A percentile compares a stretch with the other conserved stretches of the same genome.
These are phyloP conservation scores for Noctua pronuba DNA, from an alignment of 2,888 invertebrate genomes.

Conservation along the genomic window DNA sequence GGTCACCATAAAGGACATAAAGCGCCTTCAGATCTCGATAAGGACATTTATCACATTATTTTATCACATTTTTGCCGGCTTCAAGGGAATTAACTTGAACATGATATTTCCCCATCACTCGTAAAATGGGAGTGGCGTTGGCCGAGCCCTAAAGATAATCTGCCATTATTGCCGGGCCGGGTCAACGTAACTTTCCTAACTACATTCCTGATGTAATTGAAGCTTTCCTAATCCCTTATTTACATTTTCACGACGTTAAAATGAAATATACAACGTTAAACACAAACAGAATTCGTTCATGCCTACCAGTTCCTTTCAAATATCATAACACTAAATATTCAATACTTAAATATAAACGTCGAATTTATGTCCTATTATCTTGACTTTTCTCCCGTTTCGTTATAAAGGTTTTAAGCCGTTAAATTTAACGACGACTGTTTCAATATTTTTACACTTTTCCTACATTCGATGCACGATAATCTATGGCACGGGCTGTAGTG, in stretches of 20 bases:
- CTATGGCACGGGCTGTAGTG: slow-evolving; percentile 45
- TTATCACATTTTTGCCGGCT: slow-evolving; percentile 69
- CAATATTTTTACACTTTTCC: slow-evolving; percentile 57
- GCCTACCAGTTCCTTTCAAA: slow-evolving; percentile 22
- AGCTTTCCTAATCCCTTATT: slow-evolving; percentile 61
- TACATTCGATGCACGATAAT: slow-evolving; percentile 49
- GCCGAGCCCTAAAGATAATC: slow-evolving; percentile 78
- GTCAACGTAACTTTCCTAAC: slow-evolving; percentile 73
- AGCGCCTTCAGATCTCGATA: slow-evolving; percentile 56
- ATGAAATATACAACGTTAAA: slow-evolving; percentile 22
- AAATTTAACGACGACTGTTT: slow-evolving; percentile 56
- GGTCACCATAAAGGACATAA: slow-evolving; percentile 49
- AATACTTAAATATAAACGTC: slow-evolving; percentile 46
- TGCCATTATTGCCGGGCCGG: slow-evolving; percentile 70
- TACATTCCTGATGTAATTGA: slow-evolving; percentile 68
- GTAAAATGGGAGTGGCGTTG: slow-evolving; percentile 78
- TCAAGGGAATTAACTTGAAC: slow-evolving; percentile 73
- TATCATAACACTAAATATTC: slow-evolving; percentile 46
- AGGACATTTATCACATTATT: slow-evolving; percentile 69
- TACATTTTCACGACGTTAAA: slow-evolving; percentile 55
- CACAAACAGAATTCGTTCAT: slow-evolving; percentile 32
- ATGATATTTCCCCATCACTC: slow-evolving; percentile 80
- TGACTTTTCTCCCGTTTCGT: slow-evolving; percentile 39
- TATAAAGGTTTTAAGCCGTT: slow-evolving; percentile 49
- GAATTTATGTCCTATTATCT: slow-evolving; percentile 56